phyloP scores from a whole-genome alignment of 2,888 invertebrate species.

The Drosophila helvetica region DNA sequence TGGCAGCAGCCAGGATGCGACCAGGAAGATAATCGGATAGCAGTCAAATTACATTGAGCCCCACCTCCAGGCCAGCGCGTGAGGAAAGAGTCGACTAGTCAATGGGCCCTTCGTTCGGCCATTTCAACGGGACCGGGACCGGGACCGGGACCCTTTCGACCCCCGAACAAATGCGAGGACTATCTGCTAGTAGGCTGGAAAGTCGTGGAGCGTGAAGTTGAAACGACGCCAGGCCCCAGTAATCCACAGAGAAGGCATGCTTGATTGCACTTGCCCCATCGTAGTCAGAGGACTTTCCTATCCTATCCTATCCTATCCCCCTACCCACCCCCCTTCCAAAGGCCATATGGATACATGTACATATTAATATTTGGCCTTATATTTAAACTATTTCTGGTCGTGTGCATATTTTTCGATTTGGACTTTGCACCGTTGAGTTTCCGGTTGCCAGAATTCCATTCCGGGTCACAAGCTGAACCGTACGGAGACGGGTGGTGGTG shows the following conservation, averaged over 20 bases:
- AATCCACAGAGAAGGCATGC: constrained; percentile 67
- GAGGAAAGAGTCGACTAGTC: not conserved
- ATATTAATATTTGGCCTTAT: constrained; percentile 65
- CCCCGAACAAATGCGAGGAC: not conserved
- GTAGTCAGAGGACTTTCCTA: constrained; percentile 9
- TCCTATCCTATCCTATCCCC: too few relatives aligned
- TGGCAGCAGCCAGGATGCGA: not conserved
- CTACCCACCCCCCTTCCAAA: constrained; percentile 10
- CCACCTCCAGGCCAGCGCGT: not conserved
- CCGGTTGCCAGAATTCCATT: constrained; percentile 46
- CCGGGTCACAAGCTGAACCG: constrained; percentile 34
- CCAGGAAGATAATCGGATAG: constrained; percentile 16
- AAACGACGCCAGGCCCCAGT: constrained; percentile 52
- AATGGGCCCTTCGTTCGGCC: not conserved
- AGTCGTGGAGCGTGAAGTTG: constrained; percentile 60
- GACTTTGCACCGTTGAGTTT: constrained; percentile 51
- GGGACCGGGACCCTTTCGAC: not conserved
- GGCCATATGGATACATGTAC: constrained; percentile 4
- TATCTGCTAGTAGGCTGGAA: constrained; percentile 14
- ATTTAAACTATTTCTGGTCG: constrained; percentile 62
- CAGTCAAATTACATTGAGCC: constrained; percentile 14
- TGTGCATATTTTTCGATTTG: constrained; percentile 65
- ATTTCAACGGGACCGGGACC: not conserved
- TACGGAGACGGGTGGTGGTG: too few relatives aligned
- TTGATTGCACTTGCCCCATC: constrained; percentile 60